These are phyloP conservation scores for Mugil cephalus DNA, from an alignment of 2,113 vertebrate species.

Conservation along the genomic window DNA sequence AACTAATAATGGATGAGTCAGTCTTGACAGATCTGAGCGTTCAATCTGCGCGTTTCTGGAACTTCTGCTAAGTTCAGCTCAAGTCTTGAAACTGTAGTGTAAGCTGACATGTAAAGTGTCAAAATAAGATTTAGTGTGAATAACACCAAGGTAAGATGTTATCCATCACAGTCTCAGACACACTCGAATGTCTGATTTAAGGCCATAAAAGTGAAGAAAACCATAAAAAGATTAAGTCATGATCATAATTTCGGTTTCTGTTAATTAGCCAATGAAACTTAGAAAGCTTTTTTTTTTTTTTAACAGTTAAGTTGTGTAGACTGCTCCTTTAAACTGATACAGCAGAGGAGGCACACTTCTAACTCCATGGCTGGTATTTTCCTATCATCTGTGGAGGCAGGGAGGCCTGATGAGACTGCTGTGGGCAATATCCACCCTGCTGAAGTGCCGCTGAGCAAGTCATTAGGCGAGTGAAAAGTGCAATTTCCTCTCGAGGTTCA, in stretches of 20 bases:
- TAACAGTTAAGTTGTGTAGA: not conserved
- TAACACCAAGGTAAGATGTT: too few relatives aligned
- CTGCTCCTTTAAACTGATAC: constrained; percentile 25
- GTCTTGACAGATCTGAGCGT: not conserved
- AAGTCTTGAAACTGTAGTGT: not conserved
- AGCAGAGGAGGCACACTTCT: constrained; percentile 24
- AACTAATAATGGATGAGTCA: constrained; percentile 28
- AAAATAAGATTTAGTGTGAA: too few relatives aligned
- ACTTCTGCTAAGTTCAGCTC: constrained; percentile 5
- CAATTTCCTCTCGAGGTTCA: not conserved
- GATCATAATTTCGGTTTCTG: too few relatives aligned
- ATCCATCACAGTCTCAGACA: too few relatives aligned
- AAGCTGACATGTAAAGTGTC: constrained; percentile 20
- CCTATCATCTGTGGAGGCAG: constrained; percentile 33
- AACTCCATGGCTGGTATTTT: constrained; percentile 32
- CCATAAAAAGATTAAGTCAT: too few relatives aligned
- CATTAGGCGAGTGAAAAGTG: not conserved
- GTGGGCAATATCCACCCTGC: constrained; percentile 9
- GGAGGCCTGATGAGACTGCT: constrained; percentile 15
- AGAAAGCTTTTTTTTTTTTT: too few relatives aligned
- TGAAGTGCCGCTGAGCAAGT: constrained; percentile 35
- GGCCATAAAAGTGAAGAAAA: too few relatives aligned
- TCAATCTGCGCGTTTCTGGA: constrained; percentile 20
- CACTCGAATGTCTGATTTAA: too few relatives aligned
- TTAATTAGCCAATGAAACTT: too few relatives aligned